Evolutionary conservation across 2,113 vertebrate genomes (phyloP), one percentile per base, ranked within the genome.

Genomic region (Synchiropus splendidus): DNA sequence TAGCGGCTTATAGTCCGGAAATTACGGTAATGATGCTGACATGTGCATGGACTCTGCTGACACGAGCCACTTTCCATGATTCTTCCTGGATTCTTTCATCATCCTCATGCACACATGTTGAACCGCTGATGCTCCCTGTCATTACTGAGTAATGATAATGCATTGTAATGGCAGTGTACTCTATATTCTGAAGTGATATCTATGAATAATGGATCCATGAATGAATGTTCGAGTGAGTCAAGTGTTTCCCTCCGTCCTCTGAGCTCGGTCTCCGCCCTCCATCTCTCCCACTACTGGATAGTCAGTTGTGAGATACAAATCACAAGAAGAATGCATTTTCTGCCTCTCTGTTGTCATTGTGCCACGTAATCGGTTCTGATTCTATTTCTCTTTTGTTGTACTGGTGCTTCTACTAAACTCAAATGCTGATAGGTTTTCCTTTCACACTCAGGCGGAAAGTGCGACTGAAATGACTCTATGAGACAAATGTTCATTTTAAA

Each of bases 171-270:
- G 47, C 12, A 16, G 51, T 39, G 57, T 65, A 70, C 32, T 13
- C 14, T 39, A 27, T 67, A 66, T 74, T 67, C 53, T 52, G 51
- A 68, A 72, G 67, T 45, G 64, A 71, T 77, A 54, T 14, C 31
- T 31, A 74, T 78, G 73, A 78, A 78, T 78, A 67, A 81, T 78
- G 68, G 63, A 77, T 59, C 40, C 52, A 65, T 62, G 59, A 73
- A 57, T 51, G 33, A 66, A 62, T 51, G 51, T 76, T 68, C 50
- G 13, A 51, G 45, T 61, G 64, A 70, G 58, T 64, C 58, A 63
- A 70, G 48, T 56, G 48, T 45, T 42, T 30, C 43, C 46, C 36
- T 56, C 48, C 40, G 8, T 58, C 36, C 42, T 54, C 48, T 31
- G 2, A 53, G 50, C n/a, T 41, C 45, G 16, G 41, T 6, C 5